Conservation (phyloP, 2,888 invertebrate genomes). For the Nebria salina region DNA sequence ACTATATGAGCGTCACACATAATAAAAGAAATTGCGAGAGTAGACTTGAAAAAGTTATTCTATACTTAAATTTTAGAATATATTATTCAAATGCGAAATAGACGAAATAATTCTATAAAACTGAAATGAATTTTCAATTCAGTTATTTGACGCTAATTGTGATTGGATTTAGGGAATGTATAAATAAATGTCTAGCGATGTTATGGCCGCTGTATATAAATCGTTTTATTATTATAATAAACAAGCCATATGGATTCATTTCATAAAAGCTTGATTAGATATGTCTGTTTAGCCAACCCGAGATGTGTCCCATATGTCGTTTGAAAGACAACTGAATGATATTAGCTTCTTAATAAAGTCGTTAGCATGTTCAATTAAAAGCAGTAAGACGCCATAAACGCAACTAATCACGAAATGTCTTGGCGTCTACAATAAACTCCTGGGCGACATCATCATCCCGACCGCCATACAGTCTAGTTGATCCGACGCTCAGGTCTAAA, state of each 20-base stretch:
- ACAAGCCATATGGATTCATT: neutral
- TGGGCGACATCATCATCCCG: conserved; percentile 3
- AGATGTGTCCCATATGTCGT: neutral
- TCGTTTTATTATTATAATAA: neutral
- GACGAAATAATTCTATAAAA: neutral
- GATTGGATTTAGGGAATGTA: neutral
- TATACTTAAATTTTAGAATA: neutral
- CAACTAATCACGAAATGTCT: conserved; percentile 36
- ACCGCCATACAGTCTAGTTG: conserved; percentile 2
- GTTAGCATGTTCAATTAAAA: conserved; percentile 44
- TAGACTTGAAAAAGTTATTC: neutral
- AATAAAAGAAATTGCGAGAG: neutral
- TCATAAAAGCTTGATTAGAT: neutral
- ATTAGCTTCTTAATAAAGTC: conserved; percentile 44
- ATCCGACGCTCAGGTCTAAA: conserved; percentile 22
- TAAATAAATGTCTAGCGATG: neutral
- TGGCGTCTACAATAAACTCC: conserved; percentile 18
- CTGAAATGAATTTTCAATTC: neutral
- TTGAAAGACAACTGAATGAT: conserved; percentile 41
- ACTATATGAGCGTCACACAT: neutral
- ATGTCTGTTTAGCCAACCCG: neutral
- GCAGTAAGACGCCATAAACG: conserved; percentile 38
- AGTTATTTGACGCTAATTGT: neutral
- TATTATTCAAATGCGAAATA: neutral
- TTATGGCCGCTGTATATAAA: neutral